A percentile compares a stretch with the other conserved stretches of the same genome.
phyloP scores from a whole-genome alignment of 2,797 vertebrate genomes.

The Cuniculus paca region DNA sequence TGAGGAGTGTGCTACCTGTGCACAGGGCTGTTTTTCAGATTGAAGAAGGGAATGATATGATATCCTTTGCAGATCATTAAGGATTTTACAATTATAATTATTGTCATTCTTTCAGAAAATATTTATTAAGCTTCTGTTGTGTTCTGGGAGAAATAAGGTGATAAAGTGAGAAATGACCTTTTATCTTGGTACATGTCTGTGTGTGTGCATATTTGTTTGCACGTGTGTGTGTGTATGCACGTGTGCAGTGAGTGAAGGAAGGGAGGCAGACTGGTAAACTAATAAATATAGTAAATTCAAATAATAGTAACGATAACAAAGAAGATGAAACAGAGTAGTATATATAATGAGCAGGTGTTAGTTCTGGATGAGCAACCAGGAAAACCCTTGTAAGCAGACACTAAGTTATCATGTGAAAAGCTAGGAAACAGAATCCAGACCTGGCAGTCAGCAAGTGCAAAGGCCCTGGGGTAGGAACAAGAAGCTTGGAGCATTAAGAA shows the following conservation, averaged over 20 bases:
- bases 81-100: not conserved
- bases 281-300: slow-evolving; percentile 22
- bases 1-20: not conserved
- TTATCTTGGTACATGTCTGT: not conserved
- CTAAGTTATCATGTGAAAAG: not conserved
- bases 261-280: not conserved
- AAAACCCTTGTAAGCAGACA: not conserved
- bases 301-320: not conserved
- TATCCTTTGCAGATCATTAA: not conserved
- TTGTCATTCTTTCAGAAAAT: slow-evolving; percentile 32
- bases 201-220: not conserved
- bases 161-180: not conserved
- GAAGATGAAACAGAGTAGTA: not conserved
- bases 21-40: not conserved
- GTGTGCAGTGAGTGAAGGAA: not conserved
- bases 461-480: not conserved
- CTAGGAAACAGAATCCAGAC: not conserved
- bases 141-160: not conserved
- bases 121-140: slow-evolving; percentile 25
- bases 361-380: not conserved
- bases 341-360: not conserved
- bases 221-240: not conserved
- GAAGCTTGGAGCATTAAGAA: not conserved
- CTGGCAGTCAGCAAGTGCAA: not conserved
- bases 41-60: not conserved